Evolutionary conservation across 2,113 vertebrate genomes (phyloP).

Genomic region (Nannospalax galili): DNA sequence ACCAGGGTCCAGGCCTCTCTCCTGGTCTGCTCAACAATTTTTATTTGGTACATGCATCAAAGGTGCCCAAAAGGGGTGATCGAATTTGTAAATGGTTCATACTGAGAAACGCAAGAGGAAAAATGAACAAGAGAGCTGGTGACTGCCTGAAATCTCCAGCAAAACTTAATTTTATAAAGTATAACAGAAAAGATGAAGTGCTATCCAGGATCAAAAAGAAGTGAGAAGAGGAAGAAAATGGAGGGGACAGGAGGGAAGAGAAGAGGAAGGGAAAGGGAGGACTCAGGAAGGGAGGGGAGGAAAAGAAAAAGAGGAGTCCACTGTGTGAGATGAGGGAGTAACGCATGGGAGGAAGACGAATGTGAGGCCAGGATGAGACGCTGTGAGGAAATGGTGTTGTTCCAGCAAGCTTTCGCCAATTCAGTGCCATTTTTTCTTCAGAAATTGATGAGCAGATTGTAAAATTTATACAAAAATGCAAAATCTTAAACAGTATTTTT

Average conservation of each 20-base stretch:
- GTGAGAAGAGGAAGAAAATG: not conserved
- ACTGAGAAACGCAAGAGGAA: not conserved
- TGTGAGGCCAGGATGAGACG: not conserved
- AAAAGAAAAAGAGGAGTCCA: not conserved
- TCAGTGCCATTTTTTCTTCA: not conserved
- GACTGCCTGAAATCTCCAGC: not conserved
- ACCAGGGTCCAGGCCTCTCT: not conserved
- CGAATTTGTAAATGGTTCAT: not conserved
- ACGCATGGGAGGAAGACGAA: not conserved
- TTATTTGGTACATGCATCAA: not conserved
- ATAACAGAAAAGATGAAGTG: not conserved
- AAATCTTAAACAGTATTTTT: slow-evolving; percentile 11
- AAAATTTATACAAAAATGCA: slow-evolving; percentile 42
- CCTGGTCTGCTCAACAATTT: not conserved
- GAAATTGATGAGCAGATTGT: slow-evolving; percentile 44
- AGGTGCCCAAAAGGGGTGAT: not conserved
- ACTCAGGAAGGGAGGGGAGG: no score
- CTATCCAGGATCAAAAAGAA: not conserved
- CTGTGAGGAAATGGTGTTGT: not conserved
- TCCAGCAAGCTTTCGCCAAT: not conserved
- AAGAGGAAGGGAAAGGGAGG: no score
- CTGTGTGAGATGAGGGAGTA: not conserved
- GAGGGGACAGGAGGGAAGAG: not conserved
- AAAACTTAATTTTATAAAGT: slow-evolving; percentile 30
- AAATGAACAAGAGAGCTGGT: fast-evolving